phyloP scores from a whole-genome alignment of 2,113 vertebrate genomes.

The Grammomys surdaster region DNA sequence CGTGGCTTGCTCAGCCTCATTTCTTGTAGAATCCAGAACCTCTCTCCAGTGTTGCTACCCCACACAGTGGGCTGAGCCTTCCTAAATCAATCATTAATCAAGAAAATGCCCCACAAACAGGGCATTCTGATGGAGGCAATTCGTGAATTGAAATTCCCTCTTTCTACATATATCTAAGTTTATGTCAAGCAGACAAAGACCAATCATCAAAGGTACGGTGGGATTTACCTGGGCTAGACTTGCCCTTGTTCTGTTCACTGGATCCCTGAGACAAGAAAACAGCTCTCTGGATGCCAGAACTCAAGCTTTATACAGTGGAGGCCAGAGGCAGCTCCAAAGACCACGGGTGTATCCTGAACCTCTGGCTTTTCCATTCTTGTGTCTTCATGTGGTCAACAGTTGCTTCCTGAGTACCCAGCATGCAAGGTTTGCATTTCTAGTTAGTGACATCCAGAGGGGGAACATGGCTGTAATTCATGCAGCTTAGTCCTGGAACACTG shows the following conservation, averaged over 20 bases:
- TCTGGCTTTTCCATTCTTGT: accelerated
- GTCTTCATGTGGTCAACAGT: accelerated
- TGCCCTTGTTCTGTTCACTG: neutral
- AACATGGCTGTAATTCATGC: no score
- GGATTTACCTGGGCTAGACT: accelerated
- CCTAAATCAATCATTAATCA: neutral
- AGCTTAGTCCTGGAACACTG: neutral
- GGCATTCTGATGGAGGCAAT: neutral
- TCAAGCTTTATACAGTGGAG: no score
- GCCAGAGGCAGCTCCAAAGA: accelerated
- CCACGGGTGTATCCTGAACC: accelerated
- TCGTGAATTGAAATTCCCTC: neutral
- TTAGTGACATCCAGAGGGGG: accelerated
- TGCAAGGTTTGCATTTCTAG: accelerated
- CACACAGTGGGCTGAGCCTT: neutral
- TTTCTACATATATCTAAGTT: neutral
- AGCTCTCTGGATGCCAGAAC: neutral
- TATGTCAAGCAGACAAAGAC: neutral
- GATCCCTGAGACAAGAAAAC: neutral
- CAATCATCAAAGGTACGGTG: neutral
- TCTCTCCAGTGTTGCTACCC: neutral
- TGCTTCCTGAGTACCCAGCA: accelerated
- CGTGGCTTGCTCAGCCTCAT: neutral
- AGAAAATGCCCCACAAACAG: neutral
- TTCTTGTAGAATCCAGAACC: neutral